Percentiles rank a stretch among this genome's conserved stretches.
These are phyloP conservation scores for Cathartes aura DNA, from an alignment of 2,113 vertebrate species.

Conservation along the genomic window DNA sequence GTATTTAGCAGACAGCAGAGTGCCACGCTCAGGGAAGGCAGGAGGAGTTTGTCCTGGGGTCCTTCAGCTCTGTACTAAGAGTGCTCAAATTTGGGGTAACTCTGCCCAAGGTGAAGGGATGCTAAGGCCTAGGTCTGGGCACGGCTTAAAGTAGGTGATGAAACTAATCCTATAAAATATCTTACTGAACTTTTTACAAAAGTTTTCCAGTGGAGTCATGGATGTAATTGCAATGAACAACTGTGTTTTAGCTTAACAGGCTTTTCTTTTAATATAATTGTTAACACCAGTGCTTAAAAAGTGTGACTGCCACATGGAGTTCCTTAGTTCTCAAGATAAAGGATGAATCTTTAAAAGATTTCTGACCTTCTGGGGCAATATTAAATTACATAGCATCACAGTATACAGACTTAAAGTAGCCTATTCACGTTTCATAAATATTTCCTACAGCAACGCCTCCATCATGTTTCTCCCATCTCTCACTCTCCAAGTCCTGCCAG, in stretches of 20 bases:
- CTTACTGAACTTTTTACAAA: background rate
- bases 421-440: background rate
- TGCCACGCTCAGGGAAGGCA: accelerated
- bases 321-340: background rate
- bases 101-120: background rate
- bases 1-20: background rate
- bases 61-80: background rate
- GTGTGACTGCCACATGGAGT: background rate
- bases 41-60: background rate
- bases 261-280: background rate
- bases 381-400: background rate
- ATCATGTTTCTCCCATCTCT: background rate
- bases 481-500: background rate
- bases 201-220: background rate
- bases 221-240: background rate
- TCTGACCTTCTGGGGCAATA: background rate
- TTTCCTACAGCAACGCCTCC: background rate
- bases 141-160: background rate
- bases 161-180: background rate
- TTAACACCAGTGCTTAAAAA: background rate
- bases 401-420: background rate
- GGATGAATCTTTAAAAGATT: background rate
- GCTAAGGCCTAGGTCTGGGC: background rate
- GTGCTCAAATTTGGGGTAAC: background rate
- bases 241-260: background rate